Conservation (phyloP, 2,113 vertebrate genomes). For the Glaucomys volans region DNA sequence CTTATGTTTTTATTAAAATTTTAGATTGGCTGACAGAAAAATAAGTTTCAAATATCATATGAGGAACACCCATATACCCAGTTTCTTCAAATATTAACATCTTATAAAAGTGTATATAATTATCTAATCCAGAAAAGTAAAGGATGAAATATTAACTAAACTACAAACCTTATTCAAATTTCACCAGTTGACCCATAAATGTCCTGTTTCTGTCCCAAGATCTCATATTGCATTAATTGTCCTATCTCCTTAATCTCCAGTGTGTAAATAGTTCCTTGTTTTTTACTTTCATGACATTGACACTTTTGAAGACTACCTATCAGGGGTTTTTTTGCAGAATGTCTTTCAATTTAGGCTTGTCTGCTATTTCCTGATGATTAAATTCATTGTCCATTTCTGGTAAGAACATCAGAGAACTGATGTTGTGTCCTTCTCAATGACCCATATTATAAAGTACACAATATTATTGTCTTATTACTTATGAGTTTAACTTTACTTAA, state of each 20-base stretch:
- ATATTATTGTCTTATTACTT: slow-evolving; percentile 41
- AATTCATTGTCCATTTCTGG: slow-evolving; percentile 47
- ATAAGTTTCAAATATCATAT: slow-evolving; percentile 9
- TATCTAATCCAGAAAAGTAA: slow-evolving; percentile 24
- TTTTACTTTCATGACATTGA: slow-evolving; percentile 23
- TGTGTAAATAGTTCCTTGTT: neutral
- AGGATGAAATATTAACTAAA: slow-evolving; percentile 48
- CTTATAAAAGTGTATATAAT: slow-evolving; percentile 15
- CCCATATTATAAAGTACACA: slow-evolving; percentile 17
- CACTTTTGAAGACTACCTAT: slow-evolving; percentile 23
- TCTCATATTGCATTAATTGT: neutral
- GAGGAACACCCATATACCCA: neutral
- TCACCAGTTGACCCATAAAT: neutral
- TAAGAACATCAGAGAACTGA: slow-evolving; percentile 35
- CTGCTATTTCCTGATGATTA: slow-evolving; percentile 45
- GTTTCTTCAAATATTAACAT: slow-evolving; percentile 49
- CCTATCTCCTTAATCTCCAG: neutral
- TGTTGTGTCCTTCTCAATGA: slow-evolving; percentile 2
- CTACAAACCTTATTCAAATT: neutral
- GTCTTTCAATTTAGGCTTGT: slow-evolving; percentile 36
- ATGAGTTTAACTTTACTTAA: slow-evolving; percentile 58
- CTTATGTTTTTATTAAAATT: slow-evolving; percentile 20
- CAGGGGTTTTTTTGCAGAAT: slow-evolving; percentile 47
- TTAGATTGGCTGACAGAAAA: neutral
- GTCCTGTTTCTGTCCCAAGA: slow-evolving; percentile 7